These are phyloP conservation scores for Platichthys stellatus DNA, from an alignment of 2,113 vertebrate species.

Conservation along the genomic window DNA sequence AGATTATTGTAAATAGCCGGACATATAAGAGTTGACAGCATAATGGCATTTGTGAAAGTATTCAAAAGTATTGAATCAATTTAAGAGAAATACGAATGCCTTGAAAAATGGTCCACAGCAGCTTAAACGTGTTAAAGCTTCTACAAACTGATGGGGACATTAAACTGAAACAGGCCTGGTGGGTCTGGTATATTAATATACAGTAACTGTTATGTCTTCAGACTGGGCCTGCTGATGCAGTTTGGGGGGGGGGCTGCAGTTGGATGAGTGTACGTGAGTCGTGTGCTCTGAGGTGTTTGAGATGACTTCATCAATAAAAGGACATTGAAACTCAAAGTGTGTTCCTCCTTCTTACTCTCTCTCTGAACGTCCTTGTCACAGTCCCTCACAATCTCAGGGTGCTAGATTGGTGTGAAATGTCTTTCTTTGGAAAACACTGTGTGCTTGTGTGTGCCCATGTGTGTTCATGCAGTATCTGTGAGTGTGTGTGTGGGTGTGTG, in stretches of 20 bases:
- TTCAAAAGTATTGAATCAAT: too few species aligned
- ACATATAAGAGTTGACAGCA: too few species aligned
- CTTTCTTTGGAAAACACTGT: constrained; percentile 8
- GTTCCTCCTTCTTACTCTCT: background rate
- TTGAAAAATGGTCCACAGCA: too few species aligned
- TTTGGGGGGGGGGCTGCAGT: background rate
- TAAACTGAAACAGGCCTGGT: background rate
- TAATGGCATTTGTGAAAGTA: too few species aligned
- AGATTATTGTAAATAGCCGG: too few species aligned
- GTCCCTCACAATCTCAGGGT: constrained; percentile 60
- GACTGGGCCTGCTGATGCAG: constrained; percentile 2
- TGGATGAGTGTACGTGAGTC: background rate
- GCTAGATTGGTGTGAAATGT: constrained; percentile 73
- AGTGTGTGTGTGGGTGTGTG: constrained; percentile 9
- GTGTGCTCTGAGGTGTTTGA: background rate
- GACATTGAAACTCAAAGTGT: background rate
- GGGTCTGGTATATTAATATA: constrained; percentile 13
- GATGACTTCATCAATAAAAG: constrained; percentile 13
- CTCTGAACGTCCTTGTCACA: background rate
- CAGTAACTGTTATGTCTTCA: constrained; percentile 32
- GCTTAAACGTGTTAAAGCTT: too few species aligned
- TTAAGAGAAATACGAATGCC: too few species aligned
- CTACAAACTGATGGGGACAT: background rate
- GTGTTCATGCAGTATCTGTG: background rate
- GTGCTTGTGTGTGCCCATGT: constrained; percentile 10